Base-by-base conservation (phyloP, 53 echinoderm and acorn worm genomes). In the Patiria pectinifera region DNA sequence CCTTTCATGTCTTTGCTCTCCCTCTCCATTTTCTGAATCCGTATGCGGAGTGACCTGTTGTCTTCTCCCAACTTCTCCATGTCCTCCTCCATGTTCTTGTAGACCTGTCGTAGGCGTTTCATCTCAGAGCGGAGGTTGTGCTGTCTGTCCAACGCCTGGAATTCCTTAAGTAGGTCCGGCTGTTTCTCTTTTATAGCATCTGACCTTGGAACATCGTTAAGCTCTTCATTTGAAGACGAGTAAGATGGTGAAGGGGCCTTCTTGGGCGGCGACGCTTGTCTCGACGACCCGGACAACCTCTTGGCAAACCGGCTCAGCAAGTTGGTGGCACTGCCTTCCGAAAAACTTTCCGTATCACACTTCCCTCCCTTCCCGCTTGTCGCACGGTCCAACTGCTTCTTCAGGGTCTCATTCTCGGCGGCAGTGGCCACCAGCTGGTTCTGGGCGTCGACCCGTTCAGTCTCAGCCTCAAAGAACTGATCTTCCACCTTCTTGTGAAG, bases 101-200 rank as follows among this genome's bases (percentile, higher is more conserved):
- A 95, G 8, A 96, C 91, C 35, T 94, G 75, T 4, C 96, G 86
- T 2, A 96, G 81, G 53, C 96, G 94, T 80, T 91, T 89, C 63
- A 97, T 97, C 89, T 97, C 97, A 2, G 92, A 91, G 66, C 92
- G 95, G 44, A 97, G 95, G 26, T 94, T 85, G 43, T 86, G 86
- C 18, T 91, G 88, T 61, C 89, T 59, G 21, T 86, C 83, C 12
- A 83, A 75, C 23, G 91, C 53, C n/a, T 43, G 23, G 45, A 91
- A 77, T 45, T 25, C 89, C 48, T 66, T 71, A 14, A 78, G 43
- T 78, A 83, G n/a, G 16, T 59, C 59, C 12, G 74, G 76, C 53
- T 53, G 21, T 49, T 87, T 48, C 74, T 59, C 25, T 12, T 87
- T 70, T 10, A 8, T 58, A 25, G n/a, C 21, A 12, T 91, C 61